phyloP scores from a whole-genome alignment of 2,888 invertebrate species.

The Drosophila merina region DNA sequence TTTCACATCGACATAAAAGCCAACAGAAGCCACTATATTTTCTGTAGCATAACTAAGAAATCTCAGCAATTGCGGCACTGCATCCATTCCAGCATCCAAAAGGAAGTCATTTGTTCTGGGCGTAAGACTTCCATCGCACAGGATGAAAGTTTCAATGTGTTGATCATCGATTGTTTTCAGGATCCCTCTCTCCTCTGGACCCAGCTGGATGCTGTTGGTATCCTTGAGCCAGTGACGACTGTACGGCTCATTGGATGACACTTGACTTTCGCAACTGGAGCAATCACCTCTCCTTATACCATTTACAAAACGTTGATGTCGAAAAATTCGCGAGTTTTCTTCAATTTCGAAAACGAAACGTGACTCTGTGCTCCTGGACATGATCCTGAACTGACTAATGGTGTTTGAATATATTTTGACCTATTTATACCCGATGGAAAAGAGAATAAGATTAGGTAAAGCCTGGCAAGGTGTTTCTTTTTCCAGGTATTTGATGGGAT shows the following conservation, averaged over 20 bases:
- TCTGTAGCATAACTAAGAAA: slow-evolving; percentile 51
- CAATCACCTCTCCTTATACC: slow-evolving; percentile 43
- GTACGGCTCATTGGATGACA: slow-evolving; percentile 44
- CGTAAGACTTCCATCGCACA: slow-evolving; percentile 59
- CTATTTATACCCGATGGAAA: slow-evolving; percentile 14
- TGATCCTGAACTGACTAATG: slow-evolving; percentile 22
- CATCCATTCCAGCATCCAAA: slow-evolving; percentile 57
- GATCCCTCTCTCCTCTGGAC: slow-evolving; percentile 38
- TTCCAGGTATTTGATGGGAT: slow-evolving; percentile 3
- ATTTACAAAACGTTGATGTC: slow-evolving; percentile 35
- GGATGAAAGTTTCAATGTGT: slow-evolving; percentile 60
- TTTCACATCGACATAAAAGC: slow-evolving; percentile 62
- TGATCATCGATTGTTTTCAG: slow-evolving; percentile 55
- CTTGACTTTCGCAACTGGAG: slow-evolving; percentile 46
- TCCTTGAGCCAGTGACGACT: slow-evolving; percentile 53
- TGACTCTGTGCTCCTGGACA: slow-evolving; percentile 41
- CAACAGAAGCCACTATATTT: slow-evolving; percentile 50
- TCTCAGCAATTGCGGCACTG: slow-evolving; percentile 59
- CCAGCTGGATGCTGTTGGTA: slow-evolving; percentile 24
- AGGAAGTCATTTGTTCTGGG: slow-evolving; percentile 57
- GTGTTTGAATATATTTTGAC: fast-evolving
- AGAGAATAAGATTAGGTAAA: not conserved
- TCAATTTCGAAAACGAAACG: slow-evolving; percentile 44
- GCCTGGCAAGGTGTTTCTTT: not conserved
- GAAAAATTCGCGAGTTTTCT: slow-evolving; percentile 39